Base-by-base conservation (phyloP, 2,113 vertebrate genomes). In the Hirundichthys speculiger region DNA sequence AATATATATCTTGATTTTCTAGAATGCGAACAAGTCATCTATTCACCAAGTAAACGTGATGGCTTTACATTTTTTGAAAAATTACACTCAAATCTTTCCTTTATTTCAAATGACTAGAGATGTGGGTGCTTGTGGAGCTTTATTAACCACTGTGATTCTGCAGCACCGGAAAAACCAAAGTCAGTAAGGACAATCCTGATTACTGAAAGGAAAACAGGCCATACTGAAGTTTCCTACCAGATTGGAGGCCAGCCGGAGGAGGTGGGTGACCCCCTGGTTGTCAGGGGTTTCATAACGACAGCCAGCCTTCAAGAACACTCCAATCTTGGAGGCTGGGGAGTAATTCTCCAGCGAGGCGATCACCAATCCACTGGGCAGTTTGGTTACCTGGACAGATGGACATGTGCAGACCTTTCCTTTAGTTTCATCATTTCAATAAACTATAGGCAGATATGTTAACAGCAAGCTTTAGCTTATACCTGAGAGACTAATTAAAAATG, bases 261-360 rank as follows among this genome's bases (percentile, higher is more conserved):
- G 50, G 64, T 99, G 97, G 66, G 94, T 92, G 38, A 94, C 93
- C 11, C 98, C 98, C 73, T 94, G 86, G 78, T 95, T 96, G 48
- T 77, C 86, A 3, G 71, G 24, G 9, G 92, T 95, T 85, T 99
- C 97, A 64, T 95, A 93, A 62, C 97, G 94, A 79, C 96, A 97
- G 69, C 98, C 96, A 0, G 96, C 92, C 85, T 93, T 96, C 72
- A 99, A 70, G 60, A 98, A 96, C 41, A 99, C 95, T 5, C 95
- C 94, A 34, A 99, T 97, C 86, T 93, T 97, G 61, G 97, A 95
- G 34, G 83, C 57, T 0, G 98, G 97, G 34, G 95, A 96, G 63
- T 95, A 96, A 69, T 97, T 98, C 80, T 99, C 97, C 86, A 97
- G 62, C 42, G 98, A 98, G 0, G 97, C 94, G 18, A 99, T 94